A percentile compares a stretch with the other conserved stretches of the same genome.
phyloP scores from a whole-genome alignment of 2,888 invertebrate species.

The Brenthis hecate region DNA sequence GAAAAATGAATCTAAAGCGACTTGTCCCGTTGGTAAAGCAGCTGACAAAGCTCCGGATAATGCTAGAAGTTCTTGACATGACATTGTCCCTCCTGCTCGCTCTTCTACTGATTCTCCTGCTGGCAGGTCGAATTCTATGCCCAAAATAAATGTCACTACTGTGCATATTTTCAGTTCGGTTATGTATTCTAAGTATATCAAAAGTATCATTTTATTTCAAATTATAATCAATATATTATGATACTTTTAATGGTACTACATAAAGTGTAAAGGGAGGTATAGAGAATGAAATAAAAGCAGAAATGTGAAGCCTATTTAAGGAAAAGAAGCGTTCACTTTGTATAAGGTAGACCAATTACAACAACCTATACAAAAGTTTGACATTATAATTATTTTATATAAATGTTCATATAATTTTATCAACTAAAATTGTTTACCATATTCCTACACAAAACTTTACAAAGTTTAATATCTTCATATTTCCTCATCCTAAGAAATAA shows the following conservation, averaged over 20 bases:
- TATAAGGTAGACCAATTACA: neutral
- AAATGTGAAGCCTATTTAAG: neutral
- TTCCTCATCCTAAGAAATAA: slow-evolving; percentile 47
- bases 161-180: slow-evolving; percentile 28
- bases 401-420: too few species aligned
- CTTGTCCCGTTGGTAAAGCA: slow-evolving; percentile 93
- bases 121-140: slow-evolving; percentile 78
- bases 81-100: slow-evolving; percentile 84
- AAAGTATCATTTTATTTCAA: slow-evolving; percentile 23
- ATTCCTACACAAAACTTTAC: neutral
- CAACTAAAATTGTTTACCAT: neutral
- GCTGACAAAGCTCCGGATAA: slow-evolving; percentile 95
- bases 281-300: slow-evolving; percentile 9
- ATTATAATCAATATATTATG: slow-evolving; percentile 7
- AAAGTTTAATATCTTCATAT: neutral
- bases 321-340: slow-evolving; percentile 6
- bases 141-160: slow-evolving; percentile 54
- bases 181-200: slow-evolving; percentile 19
- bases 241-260: slow-evolving; percentile 29
- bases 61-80: slow-evolving; percentile 95
- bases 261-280: slow-evolving; percentile 1
- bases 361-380: too few species aligned
- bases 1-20: slow-evolving; percentile 91
- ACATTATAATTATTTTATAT: too few species aligned
- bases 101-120: slow-evolving; percentile 73